Conservation (phyloP, 1,140 invertebrate species). For the Nasonia giraulti region DNA sequence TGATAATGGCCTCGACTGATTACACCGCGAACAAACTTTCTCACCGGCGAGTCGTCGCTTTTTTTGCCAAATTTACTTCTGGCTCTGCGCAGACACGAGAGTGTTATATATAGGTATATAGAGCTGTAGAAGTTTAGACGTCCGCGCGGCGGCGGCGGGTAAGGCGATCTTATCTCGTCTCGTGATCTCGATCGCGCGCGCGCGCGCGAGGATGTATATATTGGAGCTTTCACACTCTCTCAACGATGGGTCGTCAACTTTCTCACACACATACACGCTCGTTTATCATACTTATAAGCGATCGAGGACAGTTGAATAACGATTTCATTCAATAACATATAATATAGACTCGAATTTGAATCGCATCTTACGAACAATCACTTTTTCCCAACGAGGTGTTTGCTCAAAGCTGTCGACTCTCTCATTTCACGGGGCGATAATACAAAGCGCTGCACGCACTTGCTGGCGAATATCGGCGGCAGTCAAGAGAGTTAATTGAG, state of each 20-base stretch:
- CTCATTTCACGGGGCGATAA: background rate
- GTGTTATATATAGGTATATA: background rate
- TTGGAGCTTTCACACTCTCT: background rate
- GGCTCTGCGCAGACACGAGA: no score
- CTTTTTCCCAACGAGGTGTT: slow-evolving; percentile 35
- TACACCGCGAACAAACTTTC: background rate
- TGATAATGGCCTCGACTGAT: background rate
- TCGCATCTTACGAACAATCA: slow-evolving; percentile 16
- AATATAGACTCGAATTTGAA: background rate
- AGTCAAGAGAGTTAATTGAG: slow-evolving; percentile 26
- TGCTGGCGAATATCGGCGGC: slow-evolving; percentile 5
- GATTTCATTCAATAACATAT: slow-evolving; percentile 15
- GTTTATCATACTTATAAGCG: slow-evolving; percentile 10
- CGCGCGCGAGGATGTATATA: background rate
- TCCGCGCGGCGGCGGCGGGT: background rate
- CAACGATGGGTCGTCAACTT: background rate
- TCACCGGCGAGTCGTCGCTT: background rate
- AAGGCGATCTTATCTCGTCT: background rate
- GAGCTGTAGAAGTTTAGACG: background rate
- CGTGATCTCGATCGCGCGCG: background rate
- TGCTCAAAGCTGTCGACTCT: slow-evolving; percentile 16
- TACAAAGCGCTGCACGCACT: slow-evolving; percentile 2
- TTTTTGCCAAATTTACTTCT: background rate
- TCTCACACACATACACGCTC: background rate
- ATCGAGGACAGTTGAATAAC: background rate